Conservation (phyloP, 2,888 invertebrate genomes). For the Oasisia sp. region DNA sequence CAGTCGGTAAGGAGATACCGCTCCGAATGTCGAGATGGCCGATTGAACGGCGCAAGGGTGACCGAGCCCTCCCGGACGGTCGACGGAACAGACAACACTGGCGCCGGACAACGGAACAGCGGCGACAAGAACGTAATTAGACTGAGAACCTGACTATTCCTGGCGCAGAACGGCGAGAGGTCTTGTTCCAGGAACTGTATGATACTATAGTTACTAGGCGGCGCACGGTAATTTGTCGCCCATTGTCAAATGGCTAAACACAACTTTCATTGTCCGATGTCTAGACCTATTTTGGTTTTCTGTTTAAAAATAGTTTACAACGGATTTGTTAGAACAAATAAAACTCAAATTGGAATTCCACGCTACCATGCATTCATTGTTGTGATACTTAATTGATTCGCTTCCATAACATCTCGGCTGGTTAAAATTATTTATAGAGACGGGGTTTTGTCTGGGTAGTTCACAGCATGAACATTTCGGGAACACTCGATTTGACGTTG, state of each 20-base stretch:
- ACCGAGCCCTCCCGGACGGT: neutral
- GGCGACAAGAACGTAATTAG: neutral
- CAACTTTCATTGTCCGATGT: neutral
- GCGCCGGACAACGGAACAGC: neutral
- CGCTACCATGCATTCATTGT: too few relatives aligned
- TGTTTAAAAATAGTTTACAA: neutral
- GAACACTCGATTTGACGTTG: too few relatives aligned
- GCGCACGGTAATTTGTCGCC: neutral
- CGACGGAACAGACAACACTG: neutral
- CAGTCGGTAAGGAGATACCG: neutral
- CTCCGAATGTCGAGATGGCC: neutral
- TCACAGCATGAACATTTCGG: too few relatives aligned
- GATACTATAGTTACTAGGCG: neutral
- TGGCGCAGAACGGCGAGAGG: neutral
- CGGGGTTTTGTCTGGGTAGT: too few relatives aligned
- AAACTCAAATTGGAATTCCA: too few relatives aligned
- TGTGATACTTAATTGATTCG: too few relatives aligned
- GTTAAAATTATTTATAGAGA: too few relatives aligned
- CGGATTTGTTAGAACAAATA: too few relatives aligned
- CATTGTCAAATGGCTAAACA: neutral
- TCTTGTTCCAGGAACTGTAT: neutral
- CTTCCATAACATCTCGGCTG: too few relatives aligned
- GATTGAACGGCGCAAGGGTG: neutral
- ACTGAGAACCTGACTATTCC: neutral
- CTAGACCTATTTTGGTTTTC: neutral